These are phyloP conservation scores for Myodes glareolus DNA, from an alignment of 2,113 vertebrate genomes.

Conservation along the genomic window DNA sequence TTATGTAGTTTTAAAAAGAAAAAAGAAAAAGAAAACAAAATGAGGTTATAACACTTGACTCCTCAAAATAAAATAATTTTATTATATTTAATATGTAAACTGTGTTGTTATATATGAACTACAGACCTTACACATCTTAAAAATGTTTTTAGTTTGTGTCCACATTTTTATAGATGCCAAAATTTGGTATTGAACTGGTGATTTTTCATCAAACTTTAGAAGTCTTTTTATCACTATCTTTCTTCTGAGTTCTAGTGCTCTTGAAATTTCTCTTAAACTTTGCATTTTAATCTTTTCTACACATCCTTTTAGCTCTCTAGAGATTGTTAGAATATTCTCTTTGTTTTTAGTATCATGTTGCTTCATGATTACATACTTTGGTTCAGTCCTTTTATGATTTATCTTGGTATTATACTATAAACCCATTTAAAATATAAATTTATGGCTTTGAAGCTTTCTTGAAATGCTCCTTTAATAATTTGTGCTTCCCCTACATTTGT, in stretches of 20 bases:
- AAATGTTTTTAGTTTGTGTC: not conserved
- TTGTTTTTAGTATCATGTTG: not conserved
- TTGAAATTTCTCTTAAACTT: not conserved
- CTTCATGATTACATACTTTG: not conserved
- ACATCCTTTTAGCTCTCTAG: not conserved
- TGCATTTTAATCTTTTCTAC: not conserved
- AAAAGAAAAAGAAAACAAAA: too few species aligned
- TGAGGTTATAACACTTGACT: too few species aligned
- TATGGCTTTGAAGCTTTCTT: not conserved
- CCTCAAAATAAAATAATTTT: too few species aligned
- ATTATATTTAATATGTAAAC: too few species aligned
- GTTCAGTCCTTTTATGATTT: not conserved
- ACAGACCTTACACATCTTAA: not conserved
- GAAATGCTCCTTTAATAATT: not conserved
- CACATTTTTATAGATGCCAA: not conserved
- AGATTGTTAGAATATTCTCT: not conserved
- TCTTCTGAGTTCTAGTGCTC: not conserved
- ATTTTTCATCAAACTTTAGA: not conserved
- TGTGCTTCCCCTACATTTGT: not conserved
- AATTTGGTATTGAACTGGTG: not conserved
- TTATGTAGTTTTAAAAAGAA: too few species aligned
- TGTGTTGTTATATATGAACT: too few species aligned
- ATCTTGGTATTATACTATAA: not conserved
- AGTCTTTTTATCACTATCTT: too few species aligned
- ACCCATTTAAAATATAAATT: not conserved